phyloP scores from a whole-genome alignment of 2,113 vertebrate genomes.

The Ariopsis seemanni region DNA sequence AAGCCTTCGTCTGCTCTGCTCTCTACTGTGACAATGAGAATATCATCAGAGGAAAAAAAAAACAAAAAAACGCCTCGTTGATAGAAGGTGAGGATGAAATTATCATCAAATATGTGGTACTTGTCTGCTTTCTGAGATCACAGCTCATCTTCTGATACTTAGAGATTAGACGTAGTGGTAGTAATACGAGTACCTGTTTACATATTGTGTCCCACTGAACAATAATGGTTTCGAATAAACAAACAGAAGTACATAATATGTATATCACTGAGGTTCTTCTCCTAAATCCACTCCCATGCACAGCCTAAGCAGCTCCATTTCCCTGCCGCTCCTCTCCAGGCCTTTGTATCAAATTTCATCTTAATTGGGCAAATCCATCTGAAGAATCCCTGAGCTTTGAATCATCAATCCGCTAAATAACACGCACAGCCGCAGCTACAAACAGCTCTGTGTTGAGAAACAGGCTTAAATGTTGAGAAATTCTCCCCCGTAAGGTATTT shows the following conservation, averaged over 20 bases:
- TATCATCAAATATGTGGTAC: constrained; percentile 53
- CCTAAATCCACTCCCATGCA: constrained; percentile 17
- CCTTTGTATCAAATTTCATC: constrained; percentile 46
- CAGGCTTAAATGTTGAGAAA: constrained; percentile 37
- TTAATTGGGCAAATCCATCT: constrained; percentile 48
- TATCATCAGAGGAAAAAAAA: constrained; percentile 43
- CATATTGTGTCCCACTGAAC: background rate
- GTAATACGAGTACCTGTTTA: background rate
- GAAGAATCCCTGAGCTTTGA: constrained; percentile 36
- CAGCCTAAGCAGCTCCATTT: constrained; percentile 21
- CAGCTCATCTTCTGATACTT: background rate
- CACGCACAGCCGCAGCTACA: constrained; percentile 10
- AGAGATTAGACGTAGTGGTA: background rate
- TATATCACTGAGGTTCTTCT: background rate
- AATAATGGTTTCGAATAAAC: background rate
- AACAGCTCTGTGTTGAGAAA: constrained; percentile 25
- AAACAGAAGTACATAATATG: constrained; percentile 4
- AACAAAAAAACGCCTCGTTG: constrained; percentile 52
- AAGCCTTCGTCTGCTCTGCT: constrained; percentile 31
- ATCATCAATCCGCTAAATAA: constrained; percentile 45
- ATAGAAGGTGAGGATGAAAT: constrained; percentile 51
- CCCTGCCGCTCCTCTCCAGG: constrained; percentile 21
- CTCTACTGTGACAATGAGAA: constrained; percentile 52
- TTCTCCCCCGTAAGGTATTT: constrained; percentile 47
- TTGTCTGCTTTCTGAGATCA: constrained; percentile 35